phyloP scores from a whole-genome alignment of 2,888 invertebrate species.

The Limenitis camilla region DNA sequence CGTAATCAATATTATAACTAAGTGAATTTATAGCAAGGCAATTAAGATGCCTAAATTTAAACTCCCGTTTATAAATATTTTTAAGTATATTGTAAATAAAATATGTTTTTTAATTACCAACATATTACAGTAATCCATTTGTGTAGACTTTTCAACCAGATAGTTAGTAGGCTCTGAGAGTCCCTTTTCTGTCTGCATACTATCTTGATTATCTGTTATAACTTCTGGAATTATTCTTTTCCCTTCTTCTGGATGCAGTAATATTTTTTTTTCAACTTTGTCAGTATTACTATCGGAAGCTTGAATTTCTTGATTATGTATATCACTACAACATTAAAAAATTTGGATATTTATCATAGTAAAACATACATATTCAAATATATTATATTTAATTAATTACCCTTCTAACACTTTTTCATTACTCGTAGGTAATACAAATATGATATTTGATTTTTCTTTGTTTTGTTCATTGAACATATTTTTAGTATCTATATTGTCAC shows the following conservation, averaged over 20 bases:
- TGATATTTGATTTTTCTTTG: not conserved
- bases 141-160: conserved; percentile 31
- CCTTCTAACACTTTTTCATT: not conserved
- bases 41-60: not conserved
- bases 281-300: too few relatives aligned
- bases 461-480: not conserved
- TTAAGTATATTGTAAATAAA: not conserved
- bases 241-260: too few relatives aligned
- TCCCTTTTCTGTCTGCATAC: not conserved
- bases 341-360: too few relatives aligned
- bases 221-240: too few relatives aligned
- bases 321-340: too few relatives aligned
- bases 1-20: too few relatives aligned
- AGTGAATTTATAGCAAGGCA: too few relatives aligned
- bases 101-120: conserved; percentile 36
- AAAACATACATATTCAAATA: not conserved
- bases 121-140: conserved; percentile 49
- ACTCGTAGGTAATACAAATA: not conserved
- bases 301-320: too few relatives aligned
- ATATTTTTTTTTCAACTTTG: too few relatives aligned
- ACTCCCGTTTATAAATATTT: not conserved
- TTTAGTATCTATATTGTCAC: not conserved
- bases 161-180: not conserved
- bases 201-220: not conserved
- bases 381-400: not conserved